phyloP scores from a whole-genome alignment of 2,113 vertebrate genomes.

The Lanius collurio region DNA sequence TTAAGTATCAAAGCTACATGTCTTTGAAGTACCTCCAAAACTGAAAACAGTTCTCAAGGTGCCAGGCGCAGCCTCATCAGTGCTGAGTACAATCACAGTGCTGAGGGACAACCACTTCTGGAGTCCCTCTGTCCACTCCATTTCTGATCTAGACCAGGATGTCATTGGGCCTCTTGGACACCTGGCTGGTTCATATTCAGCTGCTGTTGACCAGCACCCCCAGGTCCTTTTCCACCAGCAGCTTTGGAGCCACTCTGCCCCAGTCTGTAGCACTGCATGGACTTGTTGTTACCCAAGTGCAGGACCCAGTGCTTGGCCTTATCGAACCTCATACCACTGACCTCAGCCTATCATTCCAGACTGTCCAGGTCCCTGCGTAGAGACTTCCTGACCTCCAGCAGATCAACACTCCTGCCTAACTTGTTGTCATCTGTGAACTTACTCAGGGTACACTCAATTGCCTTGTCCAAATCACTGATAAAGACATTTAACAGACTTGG shows the following conservation, averaged over 20 bases:
- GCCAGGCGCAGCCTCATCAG: not conserved
- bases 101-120: not conserved
- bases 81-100: not conserved
- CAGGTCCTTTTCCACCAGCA: not conserved
- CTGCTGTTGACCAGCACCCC: not conserved
- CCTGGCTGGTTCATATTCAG: not conserved
- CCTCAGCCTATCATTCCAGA: not conserved
- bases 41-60: not conserved
- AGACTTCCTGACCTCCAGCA: not conserved
- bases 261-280: fast-evolving
- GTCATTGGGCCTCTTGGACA: fast-evolving
- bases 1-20: not conserved
- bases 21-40: not conserved
- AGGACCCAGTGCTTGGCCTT: not conserved
- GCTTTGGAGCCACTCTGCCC: not conserved
- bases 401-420: not conserved
- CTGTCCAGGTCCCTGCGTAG: no score
- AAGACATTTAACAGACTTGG: not conserved
- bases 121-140: fast-evolving
- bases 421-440: not conserved
- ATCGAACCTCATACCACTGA: not conserved
- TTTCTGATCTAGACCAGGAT: not conserved
- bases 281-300: not conserved
- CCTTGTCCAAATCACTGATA: not conserved
- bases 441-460: fast-evolving